A percentile compares a stretch with the other conserved stretches of the same genome.
Evolutionary conservation across 2,113 vertebrate genomes (phyloP).

Genomic region (Micronycteris hirsuta): DNA sequence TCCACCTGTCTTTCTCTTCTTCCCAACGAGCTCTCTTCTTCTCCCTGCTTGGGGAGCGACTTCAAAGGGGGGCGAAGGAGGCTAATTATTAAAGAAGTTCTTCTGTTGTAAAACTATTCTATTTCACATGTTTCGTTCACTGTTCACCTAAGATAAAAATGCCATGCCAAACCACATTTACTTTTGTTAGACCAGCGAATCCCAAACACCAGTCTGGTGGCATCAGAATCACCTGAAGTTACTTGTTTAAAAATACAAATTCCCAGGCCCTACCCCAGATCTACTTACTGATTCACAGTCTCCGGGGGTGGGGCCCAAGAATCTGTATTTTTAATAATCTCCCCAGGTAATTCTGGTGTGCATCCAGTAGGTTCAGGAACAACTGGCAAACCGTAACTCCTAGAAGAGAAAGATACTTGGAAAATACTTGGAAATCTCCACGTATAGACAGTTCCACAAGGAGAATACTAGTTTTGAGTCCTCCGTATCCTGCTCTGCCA

Average conservation of each 20-base stretch:
- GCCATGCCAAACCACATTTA: not conserved
- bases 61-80: constrained; percentile 62
- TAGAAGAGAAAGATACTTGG: constrained; percentile 56
- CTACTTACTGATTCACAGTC: constrained; percentile 68
- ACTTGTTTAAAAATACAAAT: constrained; percentile 63
- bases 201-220: constrained; percentile 19
- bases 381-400: constrained; percentile 49
- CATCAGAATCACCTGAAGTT: constrained; percentile 58
- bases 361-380: constrained; percentile 49
- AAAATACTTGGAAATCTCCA: not conserved
- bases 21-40: constrained; percentile 93
- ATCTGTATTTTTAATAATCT: constrained; percentile 70
- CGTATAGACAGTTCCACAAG: not conserved
- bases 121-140: not conserved
- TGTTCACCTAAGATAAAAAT: not conserved
- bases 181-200: not conserved
- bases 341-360: constrained; percentile 70
- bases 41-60: constrained; percentile 90
- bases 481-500: not conserved
- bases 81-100: not conserved
- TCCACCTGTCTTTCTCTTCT: constrained; percentile 86
- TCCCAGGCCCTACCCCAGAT: constrained; percentile 50
- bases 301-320: constrained; percentile 62
- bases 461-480: not conserved
- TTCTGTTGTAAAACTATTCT: not conserved